Percentiles rank a stretch among this genome's conserved stretches.
phyloP scores from a whole-genome alignment of 2,797 vertebrate species.

The Hippopotamyrus pictus region DNA sequence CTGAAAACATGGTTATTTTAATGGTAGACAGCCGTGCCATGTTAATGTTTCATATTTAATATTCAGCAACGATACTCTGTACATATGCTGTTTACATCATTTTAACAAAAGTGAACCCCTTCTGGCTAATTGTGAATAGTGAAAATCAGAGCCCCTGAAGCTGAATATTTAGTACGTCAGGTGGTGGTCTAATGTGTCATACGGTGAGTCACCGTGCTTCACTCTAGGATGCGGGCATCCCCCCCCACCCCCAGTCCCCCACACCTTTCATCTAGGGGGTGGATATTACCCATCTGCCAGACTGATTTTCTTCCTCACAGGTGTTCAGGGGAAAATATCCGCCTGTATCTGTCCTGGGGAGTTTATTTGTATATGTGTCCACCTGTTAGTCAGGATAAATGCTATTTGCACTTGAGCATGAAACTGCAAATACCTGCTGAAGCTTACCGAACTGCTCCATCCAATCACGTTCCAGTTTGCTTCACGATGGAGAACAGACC shows the following conservation, averaged over 20 bases:
- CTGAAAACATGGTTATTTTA: neutral
- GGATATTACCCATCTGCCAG: neutral
- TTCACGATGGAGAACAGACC: constrained; percentile 21
- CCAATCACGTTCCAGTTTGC: constrained; percentile 18
- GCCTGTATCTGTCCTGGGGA: neutral
- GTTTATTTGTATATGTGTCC: constrained; percentile 12
- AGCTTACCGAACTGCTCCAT: constrained; percentile 7
- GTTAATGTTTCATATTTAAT: neutral
- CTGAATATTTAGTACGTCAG: neutral
- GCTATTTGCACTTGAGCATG: constrained; percentile 26
- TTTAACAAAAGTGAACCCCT: neutral
- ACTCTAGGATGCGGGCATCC: neutral
- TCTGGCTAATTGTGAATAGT: neutral
- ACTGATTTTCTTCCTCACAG: neutral
- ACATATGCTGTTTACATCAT: neutral
- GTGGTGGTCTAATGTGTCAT: neutral
- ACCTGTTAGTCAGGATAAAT: constrained; percentile 30
- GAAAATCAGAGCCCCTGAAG: neutral
- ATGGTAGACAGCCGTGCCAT: neutral
- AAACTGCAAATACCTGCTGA: constrained; percentile 23
- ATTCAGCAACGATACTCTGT: neutral
- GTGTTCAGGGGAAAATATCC: neutral
- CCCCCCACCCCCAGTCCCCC: too few relatives aligned
- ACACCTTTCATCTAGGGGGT: neutral
- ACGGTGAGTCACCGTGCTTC: neutral